Conservation (phyloP, 1,140 invertebrate species). For the Aleiodes sp. region DNA sequence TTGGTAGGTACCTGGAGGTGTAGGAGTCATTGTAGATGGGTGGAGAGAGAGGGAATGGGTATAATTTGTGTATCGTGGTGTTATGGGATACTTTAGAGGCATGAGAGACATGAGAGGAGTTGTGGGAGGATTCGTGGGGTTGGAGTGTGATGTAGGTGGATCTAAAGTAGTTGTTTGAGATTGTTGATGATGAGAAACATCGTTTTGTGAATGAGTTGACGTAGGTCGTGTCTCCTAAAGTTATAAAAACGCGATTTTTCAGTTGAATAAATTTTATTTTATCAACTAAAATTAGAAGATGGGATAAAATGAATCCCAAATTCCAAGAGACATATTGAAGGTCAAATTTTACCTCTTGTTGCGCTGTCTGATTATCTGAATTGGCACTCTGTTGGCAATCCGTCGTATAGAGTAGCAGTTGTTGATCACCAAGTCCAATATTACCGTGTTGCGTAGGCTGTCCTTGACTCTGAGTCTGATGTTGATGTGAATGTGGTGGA, state of each 20-base stretch:
- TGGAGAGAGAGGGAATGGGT: slow-evolving; percentile 51
- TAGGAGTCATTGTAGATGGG: slow-evolving; percentile 34
- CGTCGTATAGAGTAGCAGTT: slow-evolving; percentile 55
- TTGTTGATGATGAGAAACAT: slow-evolving; percentile 43
- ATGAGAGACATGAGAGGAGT: slow-evolving; percentile 53
- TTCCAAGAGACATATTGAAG: too few relatives aligned
- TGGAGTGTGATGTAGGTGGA: not conserved
- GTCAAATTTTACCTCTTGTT: slow-evolving; percentile 52
- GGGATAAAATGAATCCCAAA: too few relatives aligned
- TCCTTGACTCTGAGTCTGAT: slow-evolving; percentile 36
- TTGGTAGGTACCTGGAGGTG: not conserved
- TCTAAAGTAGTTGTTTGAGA: not conserved
- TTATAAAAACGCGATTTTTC: slow-evolving; percentile 6
- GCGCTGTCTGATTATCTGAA: slow-evolving; percentile 49
- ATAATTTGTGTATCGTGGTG: slow-evolving; percentile 54
- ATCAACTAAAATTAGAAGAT: too few relatives aligned
- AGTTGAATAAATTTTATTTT: too few relatives aligned
- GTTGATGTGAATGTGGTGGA: too few relatives aligned
- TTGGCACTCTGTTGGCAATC: slow-evolving; percentile 54
- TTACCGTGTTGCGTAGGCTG: slow-evolving; percentile 48
- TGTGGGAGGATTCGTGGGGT: slow-evolving; percentile 31
- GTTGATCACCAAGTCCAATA: slow-evolving; percentile 59
- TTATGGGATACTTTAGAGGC: slow-evolving; percentile 58
- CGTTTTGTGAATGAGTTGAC: slow-evolving; percentile 58
- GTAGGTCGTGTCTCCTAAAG: slow-evolving; percentile 58